Conservation (phyloP, 2,888 invertebrate species). For the Lagria hirta region DNA sequence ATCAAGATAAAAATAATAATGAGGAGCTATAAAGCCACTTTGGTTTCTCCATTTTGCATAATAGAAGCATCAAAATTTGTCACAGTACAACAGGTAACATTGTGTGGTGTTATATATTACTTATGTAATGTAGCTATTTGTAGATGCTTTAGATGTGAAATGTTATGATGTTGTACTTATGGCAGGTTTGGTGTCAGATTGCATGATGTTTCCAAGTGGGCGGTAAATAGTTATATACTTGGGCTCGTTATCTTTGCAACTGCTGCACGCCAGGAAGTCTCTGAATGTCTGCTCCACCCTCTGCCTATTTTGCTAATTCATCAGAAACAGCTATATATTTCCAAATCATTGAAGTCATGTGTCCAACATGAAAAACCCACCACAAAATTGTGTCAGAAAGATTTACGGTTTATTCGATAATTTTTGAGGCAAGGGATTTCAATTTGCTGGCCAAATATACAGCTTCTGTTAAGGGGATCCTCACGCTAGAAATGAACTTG, state of each 20-base stretch:
- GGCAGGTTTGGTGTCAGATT: conserved; percentile 15
- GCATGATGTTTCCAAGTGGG: conserved; percentile 23
- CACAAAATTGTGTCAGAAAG: neutral
- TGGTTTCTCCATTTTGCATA: no score
- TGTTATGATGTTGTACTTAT: conserved; percentile 16
- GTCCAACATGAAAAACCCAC: conserved; percentile 13
- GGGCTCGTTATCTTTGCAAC: conserved; percentile 20
- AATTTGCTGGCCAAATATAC: no score
- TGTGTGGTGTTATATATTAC: no score
- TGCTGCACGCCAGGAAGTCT: conserved; percentile 25
- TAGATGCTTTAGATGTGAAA: conserved; percentile 3
- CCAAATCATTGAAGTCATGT: conserved; percentile 10
- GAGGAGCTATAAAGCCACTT: no score
- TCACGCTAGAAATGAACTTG: no score
- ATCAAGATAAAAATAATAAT: no score
- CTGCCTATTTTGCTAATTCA: conserved; percentile 20
- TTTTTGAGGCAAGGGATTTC: no score
- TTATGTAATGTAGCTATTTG: conserved; percentile 2
- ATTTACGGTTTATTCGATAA: neutral
- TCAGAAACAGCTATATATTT: conserved; percentile 11
- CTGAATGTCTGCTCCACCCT: conserved; percentile 20
- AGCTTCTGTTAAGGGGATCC: no score
- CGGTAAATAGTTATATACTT: conserved; percentile 20
- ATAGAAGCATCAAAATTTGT: no score
- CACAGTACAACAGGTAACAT: no score